phyloP scores from a whole-genome alignment of 1,140 invertebrate genomes.

The Drosophila lacteicornis region DNA sequence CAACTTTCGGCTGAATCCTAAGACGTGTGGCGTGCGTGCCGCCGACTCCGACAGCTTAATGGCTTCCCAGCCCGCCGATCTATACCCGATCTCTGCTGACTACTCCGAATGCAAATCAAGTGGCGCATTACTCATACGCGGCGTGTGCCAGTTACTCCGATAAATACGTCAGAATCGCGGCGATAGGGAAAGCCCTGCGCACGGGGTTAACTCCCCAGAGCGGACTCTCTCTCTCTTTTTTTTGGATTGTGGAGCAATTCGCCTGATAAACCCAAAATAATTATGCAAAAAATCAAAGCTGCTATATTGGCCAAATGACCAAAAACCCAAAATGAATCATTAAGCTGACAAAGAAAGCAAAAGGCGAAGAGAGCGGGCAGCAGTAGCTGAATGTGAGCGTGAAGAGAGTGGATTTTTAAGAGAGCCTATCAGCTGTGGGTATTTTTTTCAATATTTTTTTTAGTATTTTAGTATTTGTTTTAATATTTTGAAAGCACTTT shows the following conservation, averaged over 20 bases:
- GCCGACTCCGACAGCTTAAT: constrained; percentile 56
- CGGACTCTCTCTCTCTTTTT: background rate
- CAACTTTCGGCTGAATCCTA: constrained; percentile 29
- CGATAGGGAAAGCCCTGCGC: constrained; percentile 18
- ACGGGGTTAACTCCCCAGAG: constrained; percentile 21
- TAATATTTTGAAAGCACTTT: background rate
- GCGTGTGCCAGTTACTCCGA: constrained; percentile 14
- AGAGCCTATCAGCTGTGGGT: background rate
- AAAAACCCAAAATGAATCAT: constrained; percentile 3
- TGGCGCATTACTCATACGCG: constrained; percentile 61
- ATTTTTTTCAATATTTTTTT: background rate
- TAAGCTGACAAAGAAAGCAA: background rate
- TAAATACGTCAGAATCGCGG: constrained; percentile 8
- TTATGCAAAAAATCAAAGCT: constrained; percentile 1
- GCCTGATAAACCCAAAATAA: background rate
- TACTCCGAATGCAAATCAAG: constrained; percentile 20
- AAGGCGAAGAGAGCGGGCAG: background rate
- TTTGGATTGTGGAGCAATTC: background rate
- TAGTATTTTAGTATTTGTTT: too few species aligned
- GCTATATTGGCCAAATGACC: background rate
- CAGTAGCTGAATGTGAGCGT: background rate
- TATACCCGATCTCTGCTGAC: constrained; percentile 17
- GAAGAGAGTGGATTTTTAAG: background rate
- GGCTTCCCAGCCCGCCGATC: constrained; percentile 13
- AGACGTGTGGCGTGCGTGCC: constrained; percentile 53